Percentiles rank a stretch among this genome's conserved stretches.
These are phyloP conservation scores for Pteronotus mesoamericanus DNA, from an alignment of 2,797 vertebrate genomes.

Conservation along the genomic window DNA sequence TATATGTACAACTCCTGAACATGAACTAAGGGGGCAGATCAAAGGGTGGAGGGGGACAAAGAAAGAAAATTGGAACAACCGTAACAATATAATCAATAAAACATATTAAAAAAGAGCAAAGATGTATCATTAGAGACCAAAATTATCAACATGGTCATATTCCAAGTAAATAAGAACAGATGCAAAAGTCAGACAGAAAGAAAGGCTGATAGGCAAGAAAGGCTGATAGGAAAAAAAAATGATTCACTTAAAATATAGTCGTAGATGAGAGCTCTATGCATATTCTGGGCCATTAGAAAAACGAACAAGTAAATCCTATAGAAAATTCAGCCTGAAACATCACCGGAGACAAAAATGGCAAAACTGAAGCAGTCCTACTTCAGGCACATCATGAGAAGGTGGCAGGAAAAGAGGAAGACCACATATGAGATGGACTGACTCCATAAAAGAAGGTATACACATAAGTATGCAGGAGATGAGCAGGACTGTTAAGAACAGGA, in stretches of 20 bases:
- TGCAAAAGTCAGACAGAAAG: background rate
- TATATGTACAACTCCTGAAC: background rate
- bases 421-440: background rate
- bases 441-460: background rate
- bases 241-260: background rate
- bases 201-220: background rate
- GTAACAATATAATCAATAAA: background rate
- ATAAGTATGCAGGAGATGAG: background rate
- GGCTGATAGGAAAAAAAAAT: background rate
- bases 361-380: background rate
- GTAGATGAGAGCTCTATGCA: background rate
- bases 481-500: background rate
- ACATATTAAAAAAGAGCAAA: background rate
- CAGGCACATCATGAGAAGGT: background rate
- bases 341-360: background rate
- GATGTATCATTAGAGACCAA: background rate
- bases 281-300: background rate
- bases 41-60: background rate
- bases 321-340: background rate
- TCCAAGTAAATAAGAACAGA: background rate
- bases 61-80: background rate
- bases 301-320: background rate
- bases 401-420: background rate
- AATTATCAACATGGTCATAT: background rate
- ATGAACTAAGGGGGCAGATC: background rate